phyloP scores from a whole-genome alignment of 1,140 invertebrate species.

The Eciton burchellii region DNA sequence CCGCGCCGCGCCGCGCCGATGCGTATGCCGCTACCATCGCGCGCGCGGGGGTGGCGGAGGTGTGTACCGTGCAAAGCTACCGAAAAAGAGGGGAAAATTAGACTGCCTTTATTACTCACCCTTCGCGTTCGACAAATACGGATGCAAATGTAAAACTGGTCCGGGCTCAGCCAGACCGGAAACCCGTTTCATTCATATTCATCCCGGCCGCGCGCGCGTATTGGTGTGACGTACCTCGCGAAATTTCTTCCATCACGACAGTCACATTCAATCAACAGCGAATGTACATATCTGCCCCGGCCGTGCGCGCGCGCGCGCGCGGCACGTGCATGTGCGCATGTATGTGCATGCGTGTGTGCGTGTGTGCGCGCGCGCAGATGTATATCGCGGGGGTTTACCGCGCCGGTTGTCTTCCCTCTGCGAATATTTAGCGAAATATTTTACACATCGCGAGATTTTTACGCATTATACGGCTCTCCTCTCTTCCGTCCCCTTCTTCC shows the following conservation, averaged over 20 bases:
- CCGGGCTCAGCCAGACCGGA: conserved; percentile 71
- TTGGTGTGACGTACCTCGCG: conserved; percentile 66
- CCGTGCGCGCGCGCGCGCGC: conserved; percentile 17
- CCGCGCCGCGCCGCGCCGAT: background rate
- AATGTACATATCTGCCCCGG: conserved; percentile 48
- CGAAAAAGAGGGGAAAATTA: conserved; percentile 73
- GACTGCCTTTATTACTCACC: conserved; percentile 71
- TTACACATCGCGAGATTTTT: conserved; percentile 63
- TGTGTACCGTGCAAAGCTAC: conserved; percentile 65
- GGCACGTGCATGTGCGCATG: conserved; percentile 1
- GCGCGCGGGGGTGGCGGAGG: conserved; percentile 23
- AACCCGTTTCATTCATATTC: conserved; percentile 78
- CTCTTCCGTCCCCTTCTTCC: no score
- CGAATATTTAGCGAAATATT: conserved; percentile 70
- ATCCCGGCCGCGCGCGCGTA: conserved; percentile 62
- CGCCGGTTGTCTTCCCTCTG: conserved; percentile 49
- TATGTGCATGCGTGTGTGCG: conserved; percentile 3
- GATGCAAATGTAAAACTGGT: conserved; percentile 72
- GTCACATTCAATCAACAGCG: conserved; percentile 74
- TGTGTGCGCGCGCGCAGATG: conserved; percentile 20
- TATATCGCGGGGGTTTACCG: conserved; percentile 12
- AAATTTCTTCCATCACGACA: conserved; percentile 75
- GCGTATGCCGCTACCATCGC: conserved; percentile 7
- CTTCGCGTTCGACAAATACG: conserved; percentile 71
- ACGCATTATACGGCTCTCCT: conserved; percentile 46